Conservation (phyloP, 1,140 invertebrate species). For the Pseudomyrmex pallidus region DNA sequence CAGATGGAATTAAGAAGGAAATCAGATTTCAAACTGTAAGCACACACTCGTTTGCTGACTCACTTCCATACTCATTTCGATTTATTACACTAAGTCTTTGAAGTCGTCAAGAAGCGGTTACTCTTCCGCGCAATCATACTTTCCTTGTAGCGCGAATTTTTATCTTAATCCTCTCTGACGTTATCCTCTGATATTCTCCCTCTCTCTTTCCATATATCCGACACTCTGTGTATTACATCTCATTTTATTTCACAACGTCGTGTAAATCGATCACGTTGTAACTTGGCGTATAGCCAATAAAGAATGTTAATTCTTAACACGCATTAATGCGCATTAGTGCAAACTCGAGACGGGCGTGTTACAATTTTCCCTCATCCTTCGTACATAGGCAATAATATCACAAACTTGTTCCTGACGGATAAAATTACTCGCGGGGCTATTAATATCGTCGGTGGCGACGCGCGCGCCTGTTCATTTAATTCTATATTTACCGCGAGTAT, state of each 20-base stretch:
- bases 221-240: too few relatives aligned
- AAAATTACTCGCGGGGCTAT: constrained; percentile 47
- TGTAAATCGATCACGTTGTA: too few relatives aligned
- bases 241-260: too few relatives aligned
- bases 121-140: constrained; percentile 26
- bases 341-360: constrained; percentile 13
- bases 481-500: constrained; percentile 71
- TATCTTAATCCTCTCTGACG: neutral
- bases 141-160: neutral
- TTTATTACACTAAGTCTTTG: constrained; percentile 16
- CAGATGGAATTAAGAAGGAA: constrained; percentile 24
- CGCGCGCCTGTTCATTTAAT: constrained; percentile 70
- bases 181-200: neutral
- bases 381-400: too few relatives aligned
- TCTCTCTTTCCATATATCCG: too few relatives aligned
- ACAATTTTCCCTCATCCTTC: constrained; percentile 11
- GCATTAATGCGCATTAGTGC: too few relatives aligned
- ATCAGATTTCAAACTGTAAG: constrained; percentile 40
- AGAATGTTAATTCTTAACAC: too few relatives aligned
- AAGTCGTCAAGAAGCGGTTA: constrained; percentile 43
- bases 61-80: constrained; percentile 39
- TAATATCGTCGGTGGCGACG: constrained; percentile 66
- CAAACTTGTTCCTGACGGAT: too few relatives aligned
- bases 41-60: constrained; percentile 41
- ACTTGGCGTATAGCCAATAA: too few relatives aligned